A percentile compares a stretch with the other conserved stretches of the same genome.
Conservation (phyloP, 92 coral and sea anemone genomes). For the Porites cylindrica region DNA sequence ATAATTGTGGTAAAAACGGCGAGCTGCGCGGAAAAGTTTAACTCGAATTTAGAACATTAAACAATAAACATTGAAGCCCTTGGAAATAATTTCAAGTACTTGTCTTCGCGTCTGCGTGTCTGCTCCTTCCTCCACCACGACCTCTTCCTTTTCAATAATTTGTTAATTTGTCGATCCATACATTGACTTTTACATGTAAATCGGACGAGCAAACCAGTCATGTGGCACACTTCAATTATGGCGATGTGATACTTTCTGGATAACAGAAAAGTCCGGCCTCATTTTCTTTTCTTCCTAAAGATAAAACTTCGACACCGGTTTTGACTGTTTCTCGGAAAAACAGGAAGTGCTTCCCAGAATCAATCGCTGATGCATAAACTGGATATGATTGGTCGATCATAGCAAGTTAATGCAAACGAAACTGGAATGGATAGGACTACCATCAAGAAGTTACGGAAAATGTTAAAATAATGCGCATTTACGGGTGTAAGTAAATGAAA, state of each 20-base stretch:
- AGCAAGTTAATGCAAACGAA: not conserved
- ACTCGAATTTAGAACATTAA: no score
- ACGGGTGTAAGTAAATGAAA: no score
- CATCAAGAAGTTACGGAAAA: not conserved
- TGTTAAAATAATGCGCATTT: no score
- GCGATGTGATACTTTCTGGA: no score
- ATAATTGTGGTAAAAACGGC: no score
- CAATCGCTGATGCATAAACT: not conserved
- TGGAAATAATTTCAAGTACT: not conserved
- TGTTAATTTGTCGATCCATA: not conserved
- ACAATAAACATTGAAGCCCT: no score
- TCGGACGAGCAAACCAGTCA: not conserved
- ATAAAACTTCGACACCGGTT: not conserved
- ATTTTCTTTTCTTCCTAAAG: not conserved
- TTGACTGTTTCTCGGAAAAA: slow-evolving; percentile 21
- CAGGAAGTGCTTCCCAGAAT: slow-evolving; percentile 3
- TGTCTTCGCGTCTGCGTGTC: not conserved
- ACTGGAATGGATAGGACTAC: not conserved
- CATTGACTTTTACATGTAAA: no score
- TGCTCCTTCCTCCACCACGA: not conserved
- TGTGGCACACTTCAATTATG: not conserved
- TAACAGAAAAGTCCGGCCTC: no score
- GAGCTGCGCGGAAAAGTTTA: no score
- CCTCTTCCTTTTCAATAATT: slow-evolving; percentile 5
- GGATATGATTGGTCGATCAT: slow-evolving; percentile 14